A percentile compares a stretch with the other conserved stretches of the same genome.
Evolutionary conservation across 2,113 vertebrate species (phyloP).

Genomic region (Sebastes schlegelii): DNA sequence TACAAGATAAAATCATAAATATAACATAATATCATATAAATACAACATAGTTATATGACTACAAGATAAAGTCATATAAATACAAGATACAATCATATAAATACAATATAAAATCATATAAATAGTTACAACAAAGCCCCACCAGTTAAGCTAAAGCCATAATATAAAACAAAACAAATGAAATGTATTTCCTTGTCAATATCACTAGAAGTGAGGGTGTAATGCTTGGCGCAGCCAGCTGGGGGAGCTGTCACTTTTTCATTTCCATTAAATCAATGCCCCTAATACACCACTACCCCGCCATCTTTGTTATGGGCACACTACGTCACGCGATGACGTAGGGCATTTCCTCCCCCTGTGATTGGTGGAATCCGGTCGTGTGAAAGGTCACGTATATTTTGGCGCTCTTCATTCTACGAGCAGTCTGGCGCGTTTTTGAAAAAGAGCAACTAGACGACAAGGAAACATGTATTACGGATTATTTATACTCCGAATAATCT

Average conservation of each 20-base stretch:
- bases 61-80: no score
- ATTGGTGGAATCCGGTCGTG: constrained; percentile 64
- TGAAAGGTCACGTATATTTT: constrained; percentile 74
- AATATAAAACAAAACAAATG: no score
- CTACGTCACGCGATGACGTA: constrained; percentile 7
- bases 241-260: constrained; percentile 43
- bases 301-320: constrained; percentile 65
- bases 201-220: background rate
- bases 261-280: background rate
- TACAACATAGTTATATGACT: no score
- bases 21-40: no score
- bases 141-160: no score
- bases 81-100: no score
- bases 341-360: background rate
- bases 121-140: no score
- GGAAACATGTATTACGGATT: constrained; percentile 26
- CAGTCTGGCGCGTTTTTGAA: constrained; percentile 76
- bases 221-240: background rate
- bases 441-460: constrained; percentile 25
- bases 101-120: no score
- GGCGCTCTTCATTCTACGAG: constrained; percentile 75
- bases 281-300: background rate
- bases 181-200: no score
- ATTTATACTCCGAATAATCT: accelerated
- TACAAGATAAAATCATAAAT: no score